Base-by-base conservation (phyloP, 1,140 invertebrate genomes). In the Latrodectus geometricus region DNA sequence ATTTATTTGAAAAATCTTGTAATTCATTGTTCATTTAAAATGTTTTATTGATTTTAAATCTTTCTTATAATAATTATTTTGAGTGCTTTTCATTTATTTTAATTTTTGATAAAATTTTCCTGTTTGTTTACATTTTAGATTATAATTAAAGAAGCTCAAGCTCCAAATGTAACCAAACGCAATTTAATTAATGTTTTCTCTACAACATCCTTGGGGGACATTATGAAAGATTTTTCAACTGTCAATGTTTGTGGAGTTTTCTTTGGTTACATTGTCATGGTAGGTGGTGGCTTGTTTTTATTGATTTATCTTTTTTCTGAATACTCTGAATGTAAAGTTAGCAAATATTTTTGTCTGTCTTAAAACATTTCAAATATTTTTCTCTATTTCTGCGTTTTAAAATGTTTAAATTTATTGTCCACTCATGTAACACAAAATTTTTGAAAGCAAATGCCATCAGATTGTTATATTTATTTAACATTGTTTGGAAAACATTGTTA, bases 161-260 rank as follows among this genome's bases (percentile, higher is more conserved):
- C 54, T 14, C 89, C 86, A 3, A 88, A 89, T 75, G 73, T 89
- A 21, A 76, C 81, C 35, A 87, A 87, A 52, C 35, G 74, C 8
- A 97, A 98, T 90, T 94, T 95, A 89, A 93, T 98, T 87, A 95
- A 96, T 90, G 95, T 96, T 21, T 98, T 99, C 90, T 98, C 97
- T 66, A 96, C 96, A 69, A 96, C 96, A 5, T 96, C 96, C 0
- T 93, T 99, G 88, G 95, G 97, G 89, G 96, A 98, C 90, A 97
- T 98, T 86, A 94, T 99, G 94, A 89, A 91, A 85, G 96, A 98
- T 90, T 97, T 97, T 92, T 97, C 96, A 65, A 94, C 96, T 91
- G 92, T 97, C 35, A 96, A 96, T 87, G 91, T 95, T 20, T 92
- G 94, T 68, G 95, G 96, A 90, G 94, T 99, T 83, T 94, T 94